These are phyloP conservation scores for Endomychus coccineus DNA, from an alignment of 2,888 invertebrate genomes.

Conservation along the genomic window DNA sequence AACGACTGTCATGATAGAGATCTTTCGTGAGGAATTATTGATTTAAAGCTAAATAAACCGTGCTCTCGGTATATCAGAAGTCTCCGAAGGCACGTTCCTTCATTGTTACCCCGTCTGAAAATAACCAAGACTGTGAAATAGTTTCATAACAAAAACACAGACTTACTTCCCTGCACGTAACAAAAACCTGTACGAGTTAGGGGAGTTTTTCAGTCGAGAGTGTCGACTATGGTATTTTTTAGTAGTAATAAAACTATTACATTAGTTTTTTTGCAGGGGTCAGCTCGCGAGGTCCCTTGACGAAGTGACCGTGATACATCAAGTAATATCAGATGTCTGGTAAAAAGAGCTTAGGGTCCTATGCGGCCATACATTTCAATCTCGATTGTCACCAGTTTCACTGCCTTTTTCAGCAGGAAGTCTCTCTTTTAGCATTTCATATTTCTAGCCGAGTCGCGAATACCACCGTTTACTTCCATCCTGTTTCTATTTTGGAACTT, in stretches of 20 bases:
- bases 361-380: constrained; percentile 44
- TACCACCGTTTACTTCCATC: no score
- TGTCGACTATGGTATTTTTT: constrained; percentile 24
- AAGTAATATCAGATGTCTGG: constrained; percentile 45
- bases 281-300: constrained; percentile 39
- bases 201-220: background rate
- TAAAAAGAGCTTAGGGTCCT: constrained; percentile 38
- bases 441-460: no score
- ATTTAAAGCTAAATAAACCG: background rate
- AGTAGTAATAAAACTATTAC: constrained; percentile 43
- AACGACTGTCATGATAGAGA: background rate
- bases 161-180: background rate
- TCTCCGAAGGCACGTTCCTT: no score
- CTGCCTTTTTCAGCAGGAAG: background rate
- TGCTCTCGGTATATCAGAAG: no score
- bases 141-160: background rate
- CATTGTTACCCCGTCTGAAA: background rate
- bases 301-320: constrained; percentile 46
- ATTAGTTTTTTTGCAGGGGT: constrained; percentile 42
- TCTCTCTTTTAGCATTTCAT: constrained; percentile 4
- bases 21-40: constrained; percentile 1
- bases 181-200: background rate
- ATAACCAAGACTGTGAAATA: background rate
- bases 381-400: constrained; percentile 38
- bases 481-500: no score